phyloP scores from a whole-genome alignment of 2,888 invertebrate genomes.

The Stegophylla sp. region DNA sequence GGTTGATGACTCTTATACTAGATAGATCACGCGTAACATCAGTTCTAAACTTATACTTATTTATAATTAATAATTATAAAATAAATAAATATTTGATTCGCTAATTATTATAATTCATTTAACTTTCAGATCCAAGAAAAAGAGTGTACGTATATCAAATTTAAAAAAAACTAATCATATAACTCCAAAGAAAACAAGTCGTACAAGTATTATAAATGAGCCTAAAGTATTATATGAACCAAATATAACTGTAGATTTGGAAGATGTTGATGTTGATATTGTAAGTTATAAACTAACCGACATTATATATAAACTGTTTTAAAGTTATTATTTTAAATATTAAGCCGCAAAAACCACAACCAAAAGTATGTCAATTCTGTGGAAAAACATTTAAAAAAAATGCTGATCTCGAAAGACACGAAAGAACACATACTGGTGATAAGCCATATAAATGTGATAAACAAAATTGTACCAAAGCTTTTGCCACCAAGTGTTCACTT shows the following conservation, averaged over 20 bases:
- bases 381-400: slow-evolving; percentile 52
- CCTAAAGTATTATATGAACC: slow-evolving; percentile 44
- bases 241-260: slow-evolving; percentile 24
- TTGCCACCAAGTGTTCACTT: slow-evolving; percentile 43
- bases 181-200: neutral
- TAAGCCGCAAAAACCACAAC: neutral
- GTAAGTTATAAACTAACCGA: neutral
- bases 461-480: slow-evolving; percentile 43
- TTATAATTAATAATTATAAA: neutral
- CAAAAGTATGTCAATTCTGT: slow-evolving; percentile 41
- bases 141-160: neutral
- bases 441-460: slow-evolving; percentile 44
- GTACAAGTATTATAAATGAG: neutral
- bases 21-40: no score
- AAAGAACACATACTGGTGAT: slow-evolving; percentile 46
- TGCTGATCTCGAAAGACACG: slow-evolving; percentile 51
- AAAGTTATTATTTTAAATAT: neutral
- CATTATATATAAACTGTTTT: neutral
- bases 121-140: slow-evolving; percentile 14
- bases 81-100: neutral
- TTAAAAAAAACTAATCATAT: neutral
- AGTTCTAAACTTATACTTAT: no score
- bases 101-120: neutral
- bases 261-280: neutral
- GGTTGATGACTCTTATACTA: no score